Evolutionary conservation across 2,888 invertebrate species (phyloP).

Genomic region (Zhuqinia jingwanae): DNA sequence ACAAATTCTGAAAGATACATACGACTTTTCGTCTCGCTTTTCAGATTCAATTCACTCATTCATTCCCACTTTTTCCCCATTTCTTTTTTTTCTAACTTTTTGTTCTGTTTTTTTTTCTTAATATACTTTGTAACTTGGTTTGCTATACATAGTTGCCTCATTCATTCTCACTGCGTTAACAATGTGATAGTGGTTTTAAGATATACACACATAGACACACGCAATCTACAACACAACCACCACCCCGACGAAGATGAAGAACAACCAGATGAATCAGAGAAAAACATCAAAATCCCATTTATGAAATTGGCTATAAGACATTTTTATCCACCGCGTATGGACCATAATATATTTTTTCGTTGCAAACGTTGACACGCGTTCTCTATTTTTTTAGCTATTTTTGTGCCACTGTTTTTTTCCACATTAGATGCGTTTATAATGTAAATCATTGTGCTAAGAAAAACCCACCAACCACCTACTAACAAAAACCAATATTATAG

Average conservation of each 20-base stretch:
- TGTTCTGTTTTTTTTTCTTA: neutral
- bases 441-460: neutral
- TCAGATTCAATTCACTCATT: conserved; percentile 66
- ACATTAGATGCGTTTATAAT: neutral
- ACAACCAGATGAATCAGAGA: conserved; percentile 70
- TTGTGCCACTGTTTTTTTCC: too few species aligned
- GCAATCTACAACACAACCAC: too few species aligned
- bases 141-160: conserved; percentile 6
- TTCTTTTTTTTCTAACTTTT: neutral
- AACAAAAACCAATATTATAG: too few species aligned
- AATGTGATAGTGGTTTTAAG: conserved; percentile 13
- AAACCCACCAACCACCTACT: neutral
- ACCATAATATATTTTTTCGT: conserved; percentile 28
- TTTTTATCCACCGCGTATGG: conserved; percentile 64
- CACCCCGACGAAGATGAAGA: conserved; percentile 39
- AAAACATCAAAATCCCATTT: conserved; percentile 79
- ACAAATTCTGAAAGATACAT: conserved; percentile 61
- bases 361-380: conserved; percentile 29
- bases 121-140: too few species aligned
- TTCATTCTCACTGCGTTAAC: conserved; percentile 47
- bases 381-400: too few species aligned
- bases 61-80: conserved; percentile 42
- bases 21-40: conserved; percentile 67
- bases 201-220: neutral
- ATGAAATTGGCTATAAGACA: conserved; percentile 78